phyloP scores from a whole-genome alignment of 2,113 vertebrate species.

The Euleptes europaea region DNA sequence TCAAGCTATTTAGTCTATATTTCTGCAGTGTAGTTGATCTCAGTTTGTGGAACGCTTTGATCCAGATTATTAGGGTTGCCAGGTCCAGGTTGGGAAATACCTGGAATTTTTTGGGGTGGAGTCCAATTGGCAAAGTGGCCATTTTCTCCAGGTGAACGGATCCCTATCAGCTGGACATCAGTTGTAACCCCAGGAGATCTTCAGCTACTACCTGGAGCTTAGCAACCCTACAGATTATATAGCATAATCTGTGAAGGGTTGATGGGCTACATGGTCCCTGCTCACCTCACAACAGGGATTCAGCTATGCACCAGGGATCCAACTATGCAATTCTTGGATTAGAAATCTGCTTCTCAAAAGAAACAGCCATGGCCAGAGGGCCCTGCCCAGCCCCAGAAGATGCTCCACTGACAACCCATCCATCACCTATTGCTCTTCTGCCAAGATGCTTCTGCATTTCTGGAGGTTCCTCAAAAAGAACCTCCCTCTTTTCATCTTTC shows the following conservation, averaged over 20 bases:
- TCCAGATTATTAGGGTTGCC: too few relatives aligned
- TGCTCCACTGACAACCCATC: slow-evolving; percentile 6
- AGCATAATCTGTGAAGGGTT: background rate
- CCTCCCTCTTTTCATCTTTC: slow-evolving; percentile 8
- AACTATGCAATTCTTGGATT: background rate
- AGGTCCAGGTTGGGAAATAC: too few relatives aligned
- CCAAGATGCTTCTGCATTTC: background rate
- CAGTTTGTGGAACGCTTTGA: background rate
- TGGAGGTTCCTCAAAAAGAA: background rate
- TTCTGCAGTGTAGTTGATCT: background rate
- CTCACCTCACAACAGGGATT: background rate
- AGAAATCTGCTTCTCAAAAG: background rate
- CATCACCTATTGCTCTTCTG: slow-evolving; percentile 13
- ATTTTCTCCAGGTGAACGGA: too few relatives aligned
- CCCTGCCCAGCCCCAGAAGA: background rate
- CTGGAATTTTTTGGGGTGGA: too few relatives aligned
- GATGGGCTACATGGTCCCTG: background rate
- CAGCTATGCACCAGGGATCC: background rate
- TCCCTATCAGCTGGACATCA: too few relatives aligned
- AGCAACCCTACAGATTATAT: too few relatives aligned
- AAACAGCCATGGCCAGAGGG: background rate
- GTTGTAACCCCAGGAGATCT: too few relatives aligned
- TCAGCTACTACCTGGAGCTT: too few relatives aligned
- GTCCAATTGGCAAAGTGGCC: too few relatives aligned
- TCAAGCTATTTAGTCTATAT: background rate